Evolutionary conservation across 2,797 vertebrate genomes (phyloP).

Genomic region (Alauda arvensis): DNA sequence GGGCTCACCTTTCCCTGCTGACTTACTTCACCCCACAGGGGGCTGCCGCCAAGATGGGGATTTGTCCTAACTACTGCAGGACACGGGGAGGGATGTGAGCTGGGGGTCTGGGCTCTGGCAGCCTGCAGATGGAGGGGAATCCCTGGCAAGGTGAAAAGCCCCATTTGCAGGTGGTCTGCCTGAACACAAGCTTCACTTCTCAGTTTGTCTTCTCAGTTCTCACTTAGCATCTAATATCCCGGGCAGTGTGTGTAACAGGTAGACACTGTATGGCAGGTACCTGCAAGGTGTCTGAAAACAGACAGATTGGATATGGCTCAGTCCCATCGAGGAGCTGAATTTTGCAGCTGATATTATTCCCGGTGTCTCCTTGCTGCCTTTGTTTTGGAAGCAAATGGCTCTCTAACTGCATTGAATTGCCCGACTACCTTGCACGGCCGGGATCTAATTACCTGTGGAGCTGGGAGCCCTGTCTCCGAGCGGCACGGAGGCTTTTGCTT

Average conservation of each 20-base stretch:
- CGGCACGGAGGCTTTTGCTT: background rate
- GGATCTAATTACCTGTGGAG: slow-evolving; percentile 56
- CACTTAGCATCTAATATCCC: background rate
- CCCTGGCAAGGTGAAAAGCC: background rate
- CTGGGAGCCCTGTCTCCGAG: slow-evolving; percentile 17
- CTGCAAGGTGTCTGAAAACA: background rate
- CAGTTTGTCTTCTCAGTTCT: background rate
- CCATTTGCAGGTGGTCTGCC: background rate
- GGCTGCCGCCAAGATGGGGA: rapidly evolving
- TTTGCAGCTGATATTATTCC: background rate
- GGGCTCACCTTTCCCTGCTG: background rate
- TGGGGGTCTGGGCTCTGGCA: background rate
- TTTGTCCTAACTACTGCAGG: background rate
- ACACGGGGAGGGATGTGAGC: background rate
- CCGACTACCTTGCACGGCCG: slow-evolving; percentile 1
- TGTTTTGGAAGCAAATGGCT: slow-evolving; percentile 47
- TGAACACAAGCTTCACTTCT: background rate
- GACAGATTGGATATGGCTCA: background rate
- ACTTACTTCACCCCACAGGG: background rate
- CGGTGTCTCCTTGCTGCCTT: background rate
- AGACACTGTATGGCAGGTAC: background rate
- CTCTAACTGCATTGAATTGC: slow-evolving; percentile 43
- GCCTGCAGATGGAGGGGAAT: background rate
- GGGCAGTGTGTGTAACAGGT: background rate
- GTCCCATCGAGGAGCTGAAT: background rate